phyloP scores from a whole-genome alignment of 2,888 invertebrate species.

The Herminia tarsipennalis region DNA sequence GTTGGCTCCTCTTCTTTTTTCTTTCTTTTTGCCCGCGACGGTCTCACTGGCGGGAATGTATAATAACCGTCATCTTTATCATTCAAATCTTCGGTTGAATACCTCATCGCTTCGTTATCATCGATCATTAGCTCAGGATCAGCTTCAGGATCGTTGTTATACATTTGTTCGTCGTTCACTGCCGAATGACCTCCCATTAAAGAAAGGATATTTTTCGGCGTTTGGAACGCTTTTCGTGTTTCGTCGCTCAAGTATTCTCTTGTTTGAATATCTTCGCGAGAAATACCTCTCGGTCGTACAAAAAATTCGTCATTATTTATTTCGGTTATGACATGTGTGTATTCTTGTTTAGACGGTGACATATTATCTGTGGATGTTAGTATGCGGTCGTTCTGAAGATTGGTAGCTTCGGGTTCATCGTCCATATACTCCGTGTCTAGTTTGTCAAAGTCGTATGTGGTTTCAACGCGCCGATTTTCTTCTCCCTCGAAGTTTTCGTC shows the following conservation, averaged over 20 bases:
- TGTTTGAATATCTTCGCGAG: conserved; percentile 92
- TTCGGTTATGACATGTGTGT: conserved; percentile 90
- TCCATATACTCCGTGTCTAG: conserved; percentile 86
- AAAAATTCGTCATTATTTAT: conserved; percentile 96
- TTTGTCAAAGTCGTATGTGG: conserved; percentile 84
- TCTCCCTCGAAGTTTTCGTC: conserved; percentile 66
- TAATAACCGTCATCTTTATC: conserved; percentile 83
- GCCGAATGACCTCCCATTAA: conserved; percentile 82
- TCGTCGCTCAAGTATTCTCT: conserved; percentile 92
- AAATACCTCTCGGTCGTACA: conserved; percentile 92
- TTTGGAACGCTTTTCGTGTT: conserved; percentile 91
- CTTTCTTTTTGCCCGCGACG: conserved; percentile 84
- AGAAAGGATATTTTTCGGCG: conserved; percentile 88
- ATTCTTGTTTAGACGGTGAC: conserved; percentile 77
- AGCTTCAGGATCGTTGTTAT: conserved; percentile 70
- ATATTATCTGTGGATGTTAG: conserved; percentile 62
- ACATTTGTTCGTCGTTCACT: conserved; percentile 64
- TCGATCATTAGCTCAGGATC: conserved; percentile 73
- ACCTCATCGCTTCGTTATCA: conserved; percentile 64
- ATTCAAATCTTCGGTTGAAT: conserved; percentile 76
- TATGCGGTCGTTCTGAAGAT: conserved; percentile 54
- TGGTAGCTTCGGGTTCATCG: conserved; percentile 58
- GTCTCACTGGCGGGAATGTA: conserved; percentile 84
- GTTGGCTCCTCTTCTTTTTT: conserved; percentile 70
- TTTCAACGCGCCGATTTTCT: conserved; percentile 69